Evolutionary conservation across 2,113 vertebrate species (phyloP).

Genomic region (Aspiorhynchus laticeps): DNA sequence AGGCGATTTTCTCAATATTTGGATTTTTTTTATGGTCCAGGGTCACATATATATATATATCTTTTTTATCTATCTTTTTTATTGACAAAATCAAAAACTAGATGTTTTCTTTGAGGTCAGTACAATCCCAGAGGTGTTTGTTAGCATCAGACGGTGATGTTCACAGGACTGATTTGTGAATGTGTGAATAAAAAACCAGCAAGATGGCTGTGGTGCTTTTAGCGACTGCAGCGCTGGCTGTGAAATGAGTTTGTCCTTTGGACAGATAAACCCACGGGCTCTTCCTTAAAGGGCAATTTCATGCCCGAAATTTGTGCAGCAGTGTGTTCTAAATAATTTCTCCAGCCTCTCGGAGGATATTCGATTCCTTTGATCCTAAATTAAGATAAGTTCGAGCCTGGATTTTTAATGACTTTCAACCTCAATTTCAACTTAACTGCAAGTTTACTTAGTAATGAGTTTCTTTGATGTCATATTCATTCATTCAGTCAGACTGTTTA

Average conservation of each 20-base stretch:
- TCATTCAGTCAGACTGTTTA: neutral
- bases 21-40: too few relatives aligned
- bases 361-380: conserved; percentile 16
- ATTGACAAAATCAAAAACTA: neutral
- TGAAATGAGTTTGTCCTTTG: conserved; percentile 27
- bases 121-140: neutral
- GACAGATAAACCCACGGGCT: neutral
- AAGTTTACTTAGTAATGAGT: neutral
- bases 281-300: conserved; percentile 35
- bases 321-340: conserved; percentile 25
- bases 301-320: neutral
- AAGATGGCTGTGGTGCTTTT: neutral
- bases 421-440: conserved; percentile 22
- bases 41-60: too few relatives aligned
- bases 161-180: neutral
- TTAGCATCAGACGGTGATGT: neutral
- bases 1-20: too few relatives aligned
- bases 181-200: neutral
- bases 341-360: neutral
- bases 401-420: conserved; percentile 29
- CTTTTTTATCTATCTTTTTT: too few relatives aligned
- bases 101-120: neutral
- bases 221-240: neutral
- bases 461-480: conserved; percentile 20
- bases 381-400: conserved; percentile 1